Evolutionary conservation across 2,888 invertebrate species (phyloP), one percentile per base, ranked within the genome.

Genomic region (Smittia sp.): DNA sequence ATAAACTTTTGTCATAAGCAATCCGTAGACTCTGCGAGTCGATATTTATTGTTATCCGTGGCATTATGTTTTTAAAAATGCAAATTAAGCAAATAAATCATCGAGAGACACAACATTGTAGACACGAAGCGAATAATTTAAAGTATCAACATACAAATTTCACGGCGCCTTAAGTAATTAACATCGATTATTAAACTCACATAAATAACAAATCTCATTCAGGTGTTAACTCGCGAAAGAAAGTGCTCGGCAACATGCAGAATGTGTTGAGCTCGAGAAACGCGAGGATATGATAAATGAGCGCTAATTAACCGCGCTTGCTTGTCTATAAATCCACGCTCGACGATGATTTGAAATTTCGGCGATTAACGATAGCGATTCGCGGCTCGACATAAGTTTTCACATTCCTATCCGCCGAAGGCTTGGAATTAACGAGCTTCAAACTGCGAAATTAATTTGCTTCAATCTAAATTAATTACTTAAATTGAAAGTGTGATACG

Each of bases 121-220:
- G 58, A 9, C 6, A 9, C 54, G 18, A 54, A 54, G 7, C n/a
- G n/a, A n/a, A n/a, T n/a, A n/a, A 22, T 20, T 62, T 24, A 62
- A 62, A 62, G 11, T 24, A 62, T 62, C 22, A 62, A 62, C 25
- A 27, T 1, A 67, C 15, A 46, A 67, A 46, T 67, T 65, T 15
- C 67, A 41, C 46, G 67, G 67, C 67, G 67, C 67, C 46, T 67
- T 46, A 24, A 22, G 67, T 67, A 67, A 67, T 67, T 67, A 67
- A 67, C 39, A 46, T 6, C 67, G 46, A 41, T 67, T 67, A 67
- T 67, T 67, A 67, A 67, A 67, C 39, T 67, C 22, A 39, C 67
- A 67, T 67, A 46, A 67, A 67, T 41, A 38, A 67, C 32, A 24
- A 58, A 46, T 24, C 15, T 11, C n/a, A 41, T 24, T 67, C 41